Base-by-base conservation (phyloP, 2,113 vertebrate genomes). In the Rhea americana region DNA sequence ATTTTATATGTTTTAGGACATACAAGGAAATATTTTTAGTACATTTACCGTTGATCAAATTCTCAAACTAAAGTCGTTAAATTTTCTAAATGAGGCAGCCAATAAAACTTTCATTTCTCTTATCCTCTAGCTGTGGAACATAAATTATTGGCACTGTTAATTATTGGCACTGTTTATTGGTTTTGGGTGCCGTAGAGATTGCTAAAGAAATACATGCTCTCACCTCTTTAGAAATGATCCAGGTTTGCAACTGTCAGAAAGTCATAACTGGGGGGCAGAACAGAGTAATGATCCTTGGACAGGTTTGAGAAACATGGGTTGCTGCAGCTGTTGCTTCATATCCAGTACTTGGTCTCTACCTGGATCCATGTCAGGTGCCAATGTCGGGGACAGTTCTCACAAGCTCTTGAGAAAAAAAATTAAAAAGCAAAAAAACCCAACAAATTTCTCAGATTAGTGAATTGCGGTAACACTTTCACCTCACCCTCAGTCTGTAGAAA, bases 401-500 rank as follows among this genome's bases (percentile, higher is more conserved):
- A 80, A 43, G 74, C 83, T 20, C 63, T 48, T 2, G 48, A 72
- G 84, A 82, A 45, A 50, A 25, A 78, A 78, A 82, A 9, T 58
- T 11, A 59, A 28, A n/a, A 15, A 9, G 12, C 41, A 43, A 43
- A 43, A 43, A 43, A 43, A 43, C 9, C 45, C 28, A 47, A 20
- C 81, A 20, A 2, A 6, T 22, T 59, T 59, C 56, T 76, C 85
- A 91, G 93, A 82, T 93, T 91, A 90, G 84, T 43, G 87, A 82
- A 53, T 53, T 72, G 78, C 80, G 75, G 85, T 53, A 30, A 88
- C 76, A 22, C 82, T 85, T 70, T 32, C 85, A 74, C 81, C 75
- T 83, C 62, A 28, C 65, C 43, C 78, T n/a, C 17, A 50, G 85
- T 91, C 65, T 88, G 32, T 85, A 77, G 88, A 82, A 95, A 96